These are phyloP conservation scores for Prunella strophiata DNA, from an alignment of 2,797 vertebrate genomes.

Conservation along the genomic window DNA sequence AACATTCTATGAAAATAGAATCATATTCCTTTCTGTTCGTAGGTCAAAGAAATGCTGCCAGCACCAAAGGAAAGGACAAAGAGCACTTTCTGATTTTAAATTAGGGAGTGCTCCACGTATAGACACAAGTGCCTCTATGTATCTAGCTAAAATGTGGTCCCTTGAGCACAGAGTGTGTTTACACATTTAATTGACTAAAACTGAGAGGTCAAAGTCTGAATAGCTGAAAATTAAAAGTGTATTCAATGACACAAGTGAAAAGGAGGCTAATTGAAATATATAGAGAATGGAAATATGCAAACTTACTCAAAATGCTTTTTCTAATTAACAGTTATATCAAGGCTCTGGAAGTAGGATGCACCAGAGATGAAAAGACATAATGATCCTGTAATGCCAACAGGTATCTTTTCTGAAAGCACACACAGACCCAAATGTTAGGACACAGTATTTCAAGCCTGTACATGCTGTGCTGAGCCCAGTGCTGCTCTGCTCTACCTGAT, in stretches of 20 bases:
- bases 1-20: conserved; percentile 54
- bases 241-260: background rate
- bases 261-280: background rate
- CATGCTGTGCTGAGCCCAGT: background rate
- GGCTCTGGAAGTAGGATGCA: background rate
- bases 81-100: background rate
- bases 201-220: background rate
- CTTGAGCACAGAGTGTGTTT: background rate
- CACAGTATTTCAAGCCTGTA: background rate
- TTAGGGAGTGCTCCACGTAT: background rate
- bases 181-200: background rate
- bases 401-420: background rate
- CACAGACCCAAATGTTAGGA: background rate
- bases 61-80: conserved; percentile 5
- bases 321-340: background rate
- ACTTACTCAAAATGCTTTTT: background rate
- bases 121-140: background rate
- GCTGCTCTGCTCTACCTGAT: background rate
- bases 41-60: background rate
- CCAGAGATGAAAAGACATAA: background rate
- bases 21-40: background rate
- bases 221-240: background rate
- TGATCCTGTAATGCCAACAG: background rate
- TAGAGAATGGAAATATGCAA: background rate
- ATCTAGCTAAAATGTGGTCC: background rate